phyloP scores from a whole-genome alignment of 2,797 vertebrate genomes.

The Pachyuromys duprasi region DNA sequence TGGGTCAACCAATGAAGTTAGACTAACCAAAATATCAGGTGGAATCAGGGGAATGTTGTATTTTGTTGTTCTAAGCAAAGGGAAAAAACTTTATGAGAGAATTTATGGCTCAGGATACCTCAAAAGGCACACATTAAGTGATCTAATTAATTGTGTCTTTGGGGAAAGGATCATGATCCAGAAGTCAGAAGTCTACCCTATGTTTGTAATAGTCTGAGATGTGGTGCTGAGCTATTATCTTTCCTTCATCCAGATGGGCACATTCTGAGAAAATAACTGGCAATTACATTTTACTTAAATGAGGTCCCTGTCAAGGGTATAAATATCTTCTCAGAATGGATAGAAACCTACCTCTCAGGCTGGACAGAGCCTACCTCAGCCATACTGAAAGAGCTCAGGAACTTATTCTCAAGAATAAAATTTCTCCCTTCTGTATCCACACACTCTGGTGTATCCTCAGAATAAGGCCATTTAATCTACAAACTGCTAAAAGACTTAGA shows the following conservation, averaged over 20 bases:
- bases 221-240: background rate
- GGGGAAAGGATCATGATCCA: background rate
- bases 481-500: background rate
- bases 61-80: background rate
- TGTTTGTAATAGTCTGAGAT: background rate
- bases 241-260: background rate
- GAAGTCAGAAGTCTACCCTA: background rate
- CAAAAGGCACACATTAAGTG: background rate
- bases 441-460: background rate
- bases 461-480: too few species aligned
- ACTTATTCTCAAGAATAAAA: background rate
- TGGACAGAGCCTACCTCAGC: background rate
- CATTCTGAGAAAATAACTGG: background rate
- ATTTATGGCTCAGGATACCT: background rate
- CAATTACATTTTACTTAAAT: background rate
- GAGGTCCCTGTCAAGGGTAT: background rate
- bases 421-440: too few species aligned
- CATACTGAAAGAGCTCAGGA: background rate
- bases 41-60: background rate
- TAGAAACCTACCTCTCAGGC: background rate
- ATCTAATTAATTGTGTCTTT: background rate
- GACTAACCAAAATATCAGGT: background rate
- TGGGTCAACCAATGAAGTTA: background rate
- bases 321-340: background rate
- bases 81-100: background rate